Conservation (phyloP, 2,888 invertebrate genomes). For the Lepidochrysops patricia region DNA sequence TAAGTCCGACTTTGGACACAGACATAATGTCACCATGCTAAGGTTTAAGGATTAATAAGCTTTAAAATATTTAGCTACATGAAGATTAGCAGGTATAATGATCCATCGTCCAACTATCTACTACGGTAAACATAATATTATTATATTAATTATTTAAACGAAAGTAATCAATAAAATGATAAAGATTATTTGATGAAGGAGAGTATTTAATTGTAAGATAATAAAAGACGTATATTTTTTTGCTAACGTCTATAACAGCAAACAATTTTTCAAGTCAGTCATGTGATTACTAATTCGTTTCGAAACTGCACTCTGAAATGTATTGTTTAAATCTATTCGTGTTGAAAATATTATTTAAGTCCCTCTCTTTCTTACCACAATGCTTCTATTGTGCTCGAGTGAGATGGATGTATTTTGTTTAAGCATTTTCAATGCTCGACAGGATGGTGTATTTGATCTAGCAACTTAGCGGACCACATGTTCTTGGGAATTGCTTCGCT, state of each 20-base stretch:
- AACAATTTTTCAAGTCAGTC: not conserved
- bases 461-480: slow-evolving; percentile 71
- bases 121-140: too few species aligned
- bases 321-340: slow-evolving; percentile 62
- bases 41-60: too few species aligned
- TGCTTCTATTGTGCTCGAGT: slow-evolving; percentile 32
- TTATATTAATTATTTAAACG: too few species aligned
- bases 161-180: too few species aligned
- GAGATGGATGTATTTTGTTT: slow-evolving; percentile 52
- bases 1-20: too few species aligned
- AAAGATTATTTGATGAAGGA: too few species aligned
- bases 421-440: slow-evolving; percentile 63
- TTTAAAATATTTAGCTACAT: too few species aligned
- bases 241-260: not conserved
- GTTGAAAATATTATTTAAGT: slow-evolving; percentile 53
- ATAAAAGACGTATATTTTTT: not conserved
- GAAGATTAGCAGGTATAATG: too few species aligned
- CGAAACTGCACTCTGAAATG: slow-evolving; percentile 23
- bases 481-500: slow-evolving; percentile 68
- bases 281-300: slow-evolving; percentile 1
- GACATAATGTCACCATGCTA: too few species aligned
- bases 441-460: slow-evolving; percentile 73
- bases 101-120: too few species aligned
- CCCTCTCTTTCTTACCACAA: slow-evolving; percentile 32
- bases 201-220: too few species aligned